phyloP scores from a whole-genome alignment of 2,113 vertebrate genomes.

The Platanista minor region DNA sequence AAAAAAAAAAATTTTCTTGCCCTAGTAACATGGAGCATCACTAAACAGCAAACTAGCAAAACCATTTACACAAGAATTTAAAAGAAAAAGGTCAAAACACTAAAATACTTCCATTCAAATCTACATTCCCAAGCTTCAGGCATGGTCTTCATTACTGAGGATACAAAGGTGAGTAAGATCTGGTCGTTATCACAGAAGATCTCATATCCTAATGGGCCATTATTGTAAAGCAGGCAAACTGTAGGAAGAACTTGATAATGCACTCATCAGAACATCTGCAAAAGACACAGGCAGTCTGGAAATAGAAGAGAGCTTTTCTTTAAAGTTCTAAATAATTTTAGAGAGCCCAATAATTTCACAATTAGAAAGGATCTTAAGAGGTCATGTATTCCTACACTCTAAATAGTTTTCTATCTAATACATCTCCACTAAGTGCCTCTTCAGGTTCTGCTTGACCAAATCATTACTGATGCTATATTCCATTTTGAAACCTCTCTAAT shows the following conservation, averaged over 20 bases:
- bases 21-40: not conserved
- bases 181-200: not conserved
- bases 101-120: not conserved
- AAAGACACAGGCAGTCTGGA: not conserved
- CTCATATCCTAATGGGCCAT: not conserved
- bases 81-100: not conserved
- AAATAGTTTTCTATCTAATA: not conserved
- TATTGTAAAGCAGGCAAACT: not conserved
- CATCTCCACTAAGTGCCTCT: not conserved
- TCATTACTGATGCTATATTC: not conserved
- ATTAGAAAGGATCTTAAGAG: not conserved
- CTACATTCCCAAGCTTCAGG: not conserved
- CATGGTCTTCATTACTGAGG: not conserved
- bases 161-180: not conserved
- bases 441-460: not conserved
- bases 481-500: not conserved
- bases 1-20: not conserved
- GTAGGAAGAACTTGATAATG: not conserved
- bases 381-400: not conserved
- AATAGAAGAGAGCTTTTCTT: not conserved
- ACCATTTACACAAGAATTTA: not conserved
- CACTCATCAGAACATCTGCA: not conserved
- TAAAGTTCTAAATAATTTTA: not conserved
- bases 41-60: not conserved
- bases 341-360: not conserved